Evolutionary conservation across 1,140 invertebrate species (phyloP), one percentile per base, ranked within the genome.

Genomic region (Diorhabda elongata): DNA sequence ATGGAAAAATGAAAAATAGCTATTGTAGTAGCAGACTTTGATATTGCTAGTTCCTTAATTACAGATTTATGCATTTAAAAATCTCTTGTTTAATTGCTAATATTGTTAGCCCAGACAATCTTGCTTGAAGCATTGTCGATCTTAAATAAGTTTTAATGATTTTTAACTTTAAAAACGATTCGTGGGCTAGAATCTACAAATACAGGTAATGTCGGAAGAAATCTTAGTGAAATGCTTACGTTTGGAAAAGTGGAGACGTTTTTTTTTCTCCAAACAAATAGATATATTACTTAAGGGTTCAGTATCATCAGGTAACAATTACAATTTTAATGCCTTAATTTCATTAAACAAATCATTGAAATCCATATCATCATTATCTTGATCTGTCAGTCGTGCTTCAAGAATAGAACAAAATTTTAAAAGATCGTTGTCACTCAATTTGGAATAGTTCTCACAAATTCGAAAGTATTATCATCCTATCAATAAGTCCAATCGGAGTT

Each of bases 191-290:
- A 62, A 67, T 5, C 61, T 59, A 62, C n/a, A 63, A 41, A 62
- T 67, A 62, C 66, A 52, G 47, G 47, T 9, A 52, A 52, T 42
- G 6, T 3, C 66, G 26, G 64, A 67, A 62, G 66, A n/a, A 67
- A 43, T 59, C 3, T 59, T 61, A 67, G 43, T 70, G 2, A 72
- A 62, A 47, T 59, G 9, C 45, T 64, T 69, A 61, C 57, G 58
- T 69, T 62, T 44, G 11, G 61, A 6, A 64, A 64, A 64, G 47
- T 52, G 9, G 47, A 52, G 47, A 52, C 2, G 5, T 6, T 52
- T 26, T 26, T 26, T 26, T 26, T 26, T 26, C 26, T 1, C 26
- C 26, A 26, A 1, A 26, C 1, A 26, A 1, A 26, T 26, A 26
- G 1, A 26, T 26, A 26, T 26, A 26, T 26, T 26, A 26, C 26